These are phyloP conservation scores for Microplitis mediator DNA, from an alignment of 1,140 invertebrate species.

Conservation along the genomic window DNA sequence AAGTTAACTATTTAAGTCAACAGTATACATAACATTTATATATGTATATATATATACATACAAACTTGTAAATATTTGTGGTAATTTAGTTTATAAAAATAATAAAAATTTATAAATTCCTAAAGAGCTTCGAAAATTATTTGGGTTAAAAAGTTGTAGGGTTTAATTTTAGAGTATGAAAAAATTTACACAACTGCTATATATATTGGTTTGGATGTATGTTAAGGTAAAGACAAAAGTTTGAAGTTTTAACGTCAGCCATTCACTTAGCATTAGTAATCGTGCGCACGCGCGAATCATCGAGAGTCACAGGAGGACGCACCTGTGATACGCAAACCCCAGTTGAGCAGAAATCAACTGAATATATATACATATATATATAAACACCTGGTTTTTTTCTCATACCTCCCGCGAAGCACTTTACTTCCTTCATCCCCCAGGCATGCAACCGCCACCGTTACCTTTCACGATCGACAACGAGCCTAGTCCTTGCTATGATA, in stretches of 20 bases:
- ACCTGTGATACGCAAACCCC: not conserved
- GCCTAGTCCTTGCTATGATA: not conserved
- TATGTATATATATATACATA: not conserved
- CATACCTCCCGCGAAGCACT: constrained; percentile 7
- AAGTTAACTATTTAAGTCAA: constrained; percentile 16
- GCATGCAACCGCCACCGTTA: not conserved
- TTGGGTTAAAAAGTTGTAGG: too few relatives aligned
- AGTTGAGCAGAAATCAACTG: not conserved
- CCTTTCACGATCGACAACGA: not conserved
- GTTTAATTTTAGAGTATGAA: too few relatives aligned
- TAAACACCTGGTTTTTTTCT: constrained; percentile 23
- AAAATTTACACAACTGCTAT: too few relatives aligned
- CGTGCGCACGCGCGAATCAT: constrained; percentile 6
- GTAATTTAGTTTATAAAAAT: too few relatives aligned
- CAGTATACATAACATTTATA: not conserved
- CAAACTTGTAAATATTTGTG: too few relatives aligned
- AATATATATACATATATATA: not conserved
- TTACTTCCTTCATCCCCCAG: not conserved
- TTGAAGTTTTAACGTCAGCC: not conserved
- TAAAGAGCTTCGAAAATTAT: too few relatives aligned
- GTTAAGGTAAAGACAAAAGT: not conserved
- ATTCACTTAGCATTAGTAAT: constrained; percentile 17
- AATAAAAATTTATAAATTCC: too few relatives aligned
- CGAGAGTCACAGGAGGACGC: not conserved
- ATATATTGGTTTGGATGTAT: too few relatives aligned